phyloP scores from a whole-genome alignment of 2,888 invertebrate genomes.

The Pheosia gnoma region DNA sequence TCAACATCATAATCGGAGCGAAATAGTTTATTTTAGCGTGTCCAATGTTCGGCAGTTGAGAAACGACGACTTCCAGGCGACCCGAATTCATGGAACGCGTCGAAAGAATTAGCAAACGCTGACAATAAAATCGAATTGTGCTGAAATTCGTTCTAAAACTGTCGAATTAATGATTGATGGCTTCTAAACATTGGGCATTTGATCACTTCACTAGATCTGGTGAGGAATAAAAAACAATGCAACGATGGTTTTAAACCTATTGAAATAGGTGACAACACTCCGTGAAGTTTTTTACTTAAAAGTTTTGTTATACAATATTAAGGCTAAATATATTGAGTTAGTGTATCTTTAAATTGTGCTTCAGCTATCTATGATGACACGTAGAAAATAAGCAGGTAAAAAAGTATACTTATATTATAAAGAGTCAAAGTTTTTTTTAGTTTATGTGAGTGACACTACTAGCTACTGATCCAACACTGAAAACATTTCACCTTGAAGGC shows the following conservation, averaged over 20 bases:
- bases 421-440: too few relatives aligned
- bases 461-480: too few relatives aligned
- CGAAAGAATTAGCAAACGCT: slow-evolving; percentile 32
- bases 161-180: slow-evolving; percentile 3
- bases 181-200: slow-evolving; percentile 2
- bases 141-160: slow-evolving; percentile 4
- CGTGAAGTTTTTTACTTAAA: too few relatives aligned
- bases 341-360: too few relatives aligned
- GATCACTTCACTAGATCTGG: background rate
- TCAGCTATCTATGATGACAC: too few relatives aligned
- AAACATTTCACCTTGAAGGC: too few relatives aligned
- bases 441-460: too few relatives aligned
- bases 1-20: slow-evolving; percentile 59
- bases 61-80: slow-evolving; percentile 63
- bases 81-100: slow-evolving; percentile 39
- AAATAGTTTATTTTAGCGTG: slow-evolving; percentile 66
- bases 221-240: background rate
- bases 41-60: slow-evolving; percentile 54
- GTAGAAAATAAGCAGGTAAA: too few relatives aligned
- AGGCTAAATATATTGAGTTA: too few relatives aligned
- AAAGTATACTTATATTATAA: too few relatives aligned
- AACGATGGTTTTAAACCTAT: background rate
- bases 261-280: background rate
- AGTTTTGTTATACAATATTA: too few relatives aligned
- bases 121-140: slow-evolving; percentile 14